Conservation (phyloP, 1,140 invertebrate species). For the Cotesia glomerata region DNA sequence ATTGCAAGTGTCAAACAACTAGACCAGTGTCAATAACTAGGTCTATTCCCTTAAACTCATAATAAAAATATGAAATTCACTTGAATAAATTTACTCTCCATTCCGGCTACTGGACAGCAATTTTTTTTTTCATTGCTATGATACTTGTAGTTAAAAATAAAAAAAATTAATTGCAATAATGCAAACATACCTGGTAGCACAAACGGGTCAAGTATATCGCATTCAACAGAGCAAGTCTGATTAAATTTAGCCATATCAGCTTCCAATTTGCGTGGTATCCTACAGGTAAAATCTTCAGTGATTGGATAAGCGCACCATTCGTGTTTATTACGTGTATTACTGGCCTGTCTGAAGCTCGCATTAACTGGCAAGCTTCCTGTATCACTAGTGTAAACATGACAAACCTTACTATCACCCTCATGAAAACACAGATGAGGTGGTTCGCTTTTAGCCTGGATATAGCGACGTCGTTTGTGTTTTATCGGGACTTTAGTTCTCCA, state of each 20-base stretch:
- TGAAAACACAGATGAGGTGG: slow-evolving; percentile 71
- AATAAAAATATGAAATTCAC: too few relatives aligned
- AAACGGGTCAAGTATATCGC: slow-evolving; percentile 73
- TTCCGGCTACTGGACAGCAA: too few relatives aligned
- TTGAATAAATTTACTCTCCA: too few relatives aligned
- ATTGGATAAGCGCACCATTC: slow-evolving; percentile 68
- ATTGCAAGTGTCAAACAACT: too few relatives aligned
- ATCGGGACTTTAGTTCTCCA: slow-evolving; percentile 26
- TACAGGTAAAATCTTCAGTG: slow-evolving; percentile 65
- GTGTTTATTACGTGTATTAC: slow-evolving; percentile 52
- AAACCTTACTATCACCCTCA: slow-evolving; percentile 60
- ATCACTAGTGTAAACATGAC: slow-evolving; percentile 69
- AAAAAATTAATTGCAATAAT: not conserved
- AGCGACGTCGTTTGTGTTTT: slow-evolving; percentile 23
- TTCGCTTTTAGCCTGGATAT: slow-evolving; percentile 38
- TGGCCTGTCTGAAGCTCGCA: slow-evolving; percentile 62
- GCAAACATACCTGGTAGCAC: slow-evolving; percentile 58
- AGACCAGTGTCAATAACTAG: too few relatives aligned
- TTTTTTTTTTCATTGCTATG: too few relatives aligned
- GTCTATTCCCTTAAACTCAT: too few relatives aligned
- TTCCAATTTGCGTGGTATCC: slow-evolving; percentile 62
- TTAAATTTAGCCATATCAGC: slow-evolving; percentile 51
- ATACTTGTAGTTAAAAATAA: not conserved
- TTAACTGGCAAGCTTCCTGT: slow-evolving; percentile 63
- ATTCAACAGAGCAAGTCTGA: slow-evolving; percentile 68